Conservation (phyloP, 2,797 vertebrate species). For the Pipistrellus kuhlii region DNA sequence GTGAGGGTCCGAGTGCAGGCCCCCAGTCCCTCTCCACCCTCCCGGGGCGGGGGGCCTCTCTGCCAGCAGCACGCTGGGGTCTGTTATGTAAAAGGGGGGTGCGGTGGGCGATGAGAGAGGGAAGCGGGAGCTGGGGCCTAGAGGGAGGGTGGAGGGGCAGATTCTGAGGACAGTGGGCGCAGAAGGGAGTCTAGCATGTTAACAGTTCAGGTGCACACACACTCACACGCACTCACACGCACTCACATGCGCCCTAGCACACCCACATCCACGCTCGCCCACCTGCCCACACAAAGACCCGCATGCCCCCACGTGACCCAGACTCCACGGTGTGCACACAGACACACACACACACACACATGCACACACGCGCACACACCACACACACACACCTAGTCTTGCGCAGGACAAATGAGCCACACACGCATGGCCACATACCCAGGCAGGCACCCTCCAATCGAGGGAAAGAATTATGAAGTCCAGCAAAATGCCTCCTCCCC, state of each 20-base stretch:
- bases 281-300: not conserved
- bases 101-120: not conserved
- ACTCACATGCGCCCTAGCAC: rapidly evolving
- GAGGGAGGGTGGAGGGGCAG: not conserved
- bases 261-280: not conserved
- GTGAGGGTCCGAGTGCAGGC: not conserved
- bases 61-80: slow-evolving; percentile 53
- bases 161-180: not conserved
- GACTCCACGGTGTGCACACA: not conserved
- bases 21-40: not conserved
- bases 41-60: not conserved
- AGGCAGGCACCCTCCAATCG: slow-evolving; percentile 48
- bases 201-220: not conserved
- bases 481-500: slow-evolving; percentile 77
- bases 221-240: rapidly evolving
- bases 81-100: slow-evolving; percentile 59
- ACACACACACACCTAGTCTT: not conserved
- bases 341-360: not conserved
- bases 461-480: slow-evolving; percentile 77
- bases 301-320: not conserved
- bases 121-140: not conserved
- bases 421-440: not conserved
- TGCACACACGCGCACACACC: not conserved
- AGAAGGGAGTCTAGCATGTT: not conserved
- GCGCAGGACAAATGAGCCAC: not conserved